phyloP scores from a whole-genome alignment of 2,888 invertebrate genomes.

The Proisotoma minuta region DNA sequence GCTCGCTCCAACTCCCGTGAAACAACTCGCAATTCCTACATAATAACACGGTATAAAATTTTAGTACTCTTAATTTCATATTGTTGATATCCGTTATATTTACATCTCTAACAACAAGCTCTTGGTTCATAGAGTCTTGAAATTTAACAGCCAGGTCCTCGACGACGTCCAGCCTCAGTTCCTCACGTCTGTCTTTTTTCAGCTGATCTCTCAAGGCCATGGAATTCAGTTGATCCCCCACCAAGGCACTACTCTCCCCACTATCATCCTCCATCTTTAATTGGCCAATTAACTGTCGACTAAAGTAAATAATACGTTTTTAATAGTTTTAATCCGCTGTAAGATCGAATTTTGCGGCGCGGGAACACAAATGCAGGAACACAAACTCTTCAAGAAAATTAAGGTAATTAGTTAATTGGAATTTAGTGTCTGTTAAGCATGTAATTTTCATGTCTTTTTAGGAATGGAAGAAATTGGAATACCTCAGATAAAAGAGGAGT shows the following conservation, averaged over 20 bases:
- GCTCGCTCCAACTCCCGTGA: not conserved
- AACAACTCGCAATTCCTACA: not conserved
- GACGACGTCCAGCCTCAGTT: constrained; percentile 1
- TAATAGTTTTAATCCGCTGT: too few species aligned
- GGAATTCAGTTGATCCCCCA: not conserved
- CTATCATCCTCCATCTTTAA: too few species aligned
- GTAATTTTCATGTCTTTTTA: too few species aligned
- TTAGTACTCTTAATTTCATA: not conserved
- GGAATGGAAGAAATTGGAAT: too few species aligned
- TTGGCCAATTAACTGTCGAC: too few species aligned
- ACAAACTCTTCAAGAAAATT: too few species aligned
- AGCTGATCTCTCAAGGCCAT: not conserved
- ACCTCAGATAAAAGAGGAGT: not conserved
- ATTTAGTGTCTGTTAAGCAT: too few species aligned
- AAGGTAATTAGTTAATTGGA: too few species aligned
- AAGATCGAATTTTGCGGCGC: too few species aligned
- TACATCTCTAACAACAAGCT: constrained; percentile 1
- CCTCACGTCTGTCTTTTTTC: not conserved
- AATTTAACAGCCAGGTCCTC: not conserved
- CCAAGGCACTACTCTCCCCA: too few species aligned
- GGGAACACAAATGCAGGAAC: too few species aligned
- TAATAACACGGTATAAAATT: not conserved
- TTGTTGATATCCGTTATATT: not conserved
- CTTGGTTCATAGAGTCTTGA: not conserved
- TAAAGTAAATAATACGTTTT: too few species aligned